Percentiles rank a stretch among this genome's conserved stretches.
phyloP scores from a whole-genome alignment of 1,140 invertebrate species.

The Eufriesea mexicana region DNA sequence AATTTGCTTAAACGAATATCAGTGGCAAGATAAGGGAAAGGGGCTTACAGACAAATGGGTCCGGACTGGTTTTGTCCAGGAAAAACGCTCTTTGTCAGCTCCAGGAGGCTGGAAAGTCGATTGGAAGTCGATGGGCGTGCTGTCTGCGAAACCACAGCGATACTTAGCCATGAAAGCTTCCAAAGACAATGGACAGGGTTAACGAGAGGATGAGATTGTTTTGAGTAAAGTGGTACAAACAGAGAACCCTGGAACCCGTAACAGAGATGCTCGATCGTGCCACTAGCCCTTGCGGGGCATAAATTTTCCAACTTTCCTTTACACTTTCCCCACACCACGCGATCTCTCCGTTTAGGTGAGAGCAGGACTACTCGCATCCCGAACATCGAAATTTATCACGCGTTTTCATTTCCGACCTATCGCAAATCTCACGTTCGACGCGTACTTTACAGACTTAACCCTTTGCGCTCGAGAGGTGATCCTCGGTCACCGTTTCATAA shows the following conservation, averaged over 20 bases:
- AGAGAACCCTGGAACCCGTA: neutral
- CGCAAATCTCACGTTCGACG: constrained; percentile 4
- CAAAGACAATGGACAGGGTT: constrained; percentile 27
- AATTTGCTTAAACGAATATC: constrained; percentile 3
- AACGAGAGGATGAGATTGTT: constrained; percentile 42
- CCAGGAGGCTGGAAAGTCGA: neutral
- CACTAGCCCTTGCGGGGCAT: neutral
- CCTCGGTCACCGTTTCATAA: too few species aligned
- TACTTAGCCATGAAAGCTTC: constrained; percentile 21
- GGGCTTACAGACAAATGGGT: neutral
- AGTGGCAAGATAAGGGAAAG: neutral
- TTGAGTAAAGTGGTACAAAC: constrained; percentile 27
- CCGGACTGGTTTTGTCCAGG: neutral
- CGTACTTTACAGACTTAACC: neutral
- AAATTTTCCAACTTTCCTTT: constrained; percentile 40
- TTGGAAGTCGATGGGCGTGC: constrained; percentile 17
- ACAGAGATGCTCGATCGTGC: neutral
- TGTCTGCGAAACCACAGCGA: constrained; percentile 17
- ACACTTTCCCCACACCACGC: constrained; percentile 6
- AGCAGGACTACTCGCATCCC: neutral
- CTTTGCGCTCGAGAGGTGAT: too few species aligned
- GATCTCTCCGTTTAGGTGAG: neutral
- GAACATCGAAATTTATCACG: constrained; percentile 20
- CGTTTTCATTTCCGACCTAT: constrained; percentile 27
- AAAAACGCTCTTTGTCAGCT: too few species aligned